phyloP scores from a whole-genome alignment of 2,113 vertebrate genomes.

The Labrus mixtus region DNA sequence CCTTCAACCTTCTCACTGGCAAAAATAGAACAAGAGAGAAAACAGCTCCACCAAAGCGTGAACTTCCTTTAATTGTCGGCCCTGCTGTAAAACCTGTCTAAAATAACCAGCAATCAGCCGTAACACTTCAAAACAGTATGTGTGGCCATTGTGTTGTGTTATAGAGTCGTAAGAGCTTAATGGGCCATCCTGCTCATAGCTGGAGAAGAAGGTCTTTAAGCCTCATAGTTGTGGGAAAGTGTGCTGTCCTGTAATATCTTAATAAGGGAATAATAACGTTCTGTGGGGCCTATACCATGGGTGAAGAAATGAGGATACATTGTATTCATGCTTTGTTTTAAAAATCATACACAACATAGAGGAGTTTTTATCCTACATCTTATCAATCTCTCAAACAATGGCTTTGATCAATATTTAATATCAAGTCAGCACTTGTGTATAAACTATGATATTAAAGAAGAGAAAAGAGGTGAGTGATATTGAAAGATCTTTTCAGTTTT shows the following conservation, averaged over 20 bases:
- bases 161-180: not conserved
- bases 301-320: not conserved
- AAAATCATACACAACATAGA: not conserved
- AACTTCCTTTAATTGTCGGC: constrained; percentile 92
- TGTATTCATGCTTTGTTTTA: not conserved
- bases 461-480: too few species aligned
- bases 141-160: constrained; percentile 43
- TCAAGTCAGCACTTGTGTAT: not conserved
- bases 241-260: not conserved
- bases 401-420: not conserved
- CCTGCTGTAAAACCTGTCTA: constrained; percentile 62
- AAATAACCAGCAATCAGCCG: constrained; percentile 38
- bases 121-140: not conserved
- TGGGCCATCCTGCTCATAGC: constrained; percentile 13
- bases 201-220: not conserved
- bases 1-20: constrained; percentile 53
- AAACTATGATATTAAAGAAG: not conserved
- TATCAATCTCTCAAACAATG: not conserved
- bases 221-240: not conserved
- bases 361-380: not conserved
- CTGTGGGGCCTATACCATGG: not conserved
- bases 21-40: constrained; percentile 39
- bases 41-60: constrained; percentile 63
- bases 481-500: not conserved
- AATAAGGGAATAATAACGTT: not conserved